Conservation (phyloP, 2,888 invertebrate species). For the Luffia ferchaultella region DNA sequence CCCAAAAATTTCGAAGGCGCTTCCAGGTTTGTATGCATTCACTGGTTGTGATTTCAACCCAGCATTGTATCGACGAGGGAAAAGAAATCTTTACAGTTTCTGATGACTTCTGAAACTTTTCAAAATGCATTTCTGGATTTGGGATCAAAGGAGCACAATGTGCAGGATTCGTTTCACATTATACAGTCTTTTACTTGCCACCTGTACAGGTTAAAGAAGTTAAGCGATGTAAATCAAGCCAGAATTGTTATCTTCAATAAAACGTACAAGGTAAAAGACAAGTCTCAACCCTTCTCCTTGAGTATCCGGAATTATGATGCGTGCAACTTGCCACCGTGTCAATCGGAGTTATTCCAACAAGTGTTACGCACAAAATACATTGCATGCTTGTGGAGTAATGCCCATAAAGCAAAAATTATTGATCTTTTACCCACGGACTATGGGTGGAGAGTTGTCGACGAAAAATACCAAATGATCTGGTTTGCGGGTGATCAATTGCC, state of each 20-base stretch:
- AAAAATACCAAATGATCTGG: constrained; percentile 13
- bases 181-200: constrained; percentile 5
- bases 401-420: constrained; percentile 16
- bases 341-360: constrained; percentile 21
- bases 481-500: constrained; percentile 3
- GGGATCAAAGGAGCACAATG: constrained; percentile 8
- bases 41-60: constrained; percentile 14
- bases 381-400: constrained; percentile 21
- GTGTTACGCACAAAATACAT: constrained; percentile 22
- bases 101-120: constrained; percentile 10
- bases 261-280: constrained; percentile 22
- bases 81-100: constrained; percentile 10
- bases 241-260: constrained; percentile 14
- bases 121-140: constrained; percentile 11
- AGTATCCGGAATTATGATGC: constrained; percentile 22
- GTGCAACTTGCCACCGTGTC: constrained; percentile 21
- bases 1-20: constrained; percentile 7
- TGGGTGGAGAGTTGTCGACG: constrained; percentile 14
- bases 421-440: constrained; percentile 18
- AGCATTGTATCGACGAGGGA: constrained; percentile 11
- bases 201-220: constrained; percentile 2
- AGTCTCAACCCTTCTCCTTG: constrained; percentile 18
- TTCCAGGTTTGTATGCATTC: constrained; percentile 14
- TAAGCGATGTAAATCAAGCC: constrained; percentile 10
- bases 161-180: constrained; percentile 3